phyloP scores from a whole-genome alignment of 2,888 invertebrate species.

The Andrena bicolor region DNA sequence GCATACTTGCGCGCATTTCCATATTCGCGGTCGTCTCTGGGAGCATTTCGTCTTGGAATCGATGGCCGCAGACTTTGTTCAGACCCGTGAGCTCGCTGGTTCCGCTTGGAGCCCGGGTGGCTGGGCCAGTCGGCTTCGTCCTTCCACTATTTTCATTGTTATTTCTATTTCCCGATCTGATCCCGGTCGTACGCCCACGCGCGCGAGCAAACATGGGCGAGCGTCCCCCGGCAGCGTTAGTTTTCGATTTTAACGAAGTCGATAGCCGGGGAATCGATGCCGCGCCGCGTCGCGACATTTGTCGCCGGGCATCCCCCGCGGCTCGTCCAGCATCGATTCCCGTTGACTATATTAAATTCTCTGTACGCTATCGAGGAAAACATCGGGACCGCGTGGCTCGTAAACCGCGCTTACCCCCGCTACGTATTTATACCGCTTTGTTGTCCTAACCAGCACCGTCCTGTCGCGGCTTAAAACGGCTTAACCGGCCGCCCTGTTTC shows the following conservation, averaged over 20 bases:
- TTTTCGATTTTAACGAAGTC: slow-evolving; percentile 34
- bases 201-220: background rate
- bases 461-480: slow-evolving; percentile 35
- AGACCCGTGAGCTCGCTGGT: no score
- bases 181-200: background rate
- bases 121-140: no score
- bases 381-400: slow-evolving; percentile 45
- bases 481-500: slow-evolving; percentile 33
- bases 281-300: background rate
- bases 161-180: no score
- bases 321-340: slow-evolving; percentile 17
- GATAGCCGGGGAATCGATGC: slow-evolving; percentile 23
- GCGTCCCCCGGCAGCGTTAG: background rate
- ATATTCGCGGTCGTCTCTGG: no score
- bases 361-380: slow-evolving; percentile 38
- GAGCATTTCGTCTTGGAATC: no score
- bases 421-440: slow-evolving; percentile 42
- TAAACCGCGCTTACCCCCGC: slow-evolving; percentile 10
- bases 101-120: no score
- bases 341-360: slow-evolving; percentile 28
- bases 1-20: background rate
- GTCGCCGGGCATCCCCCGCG: slow-evolving; percentile 10
- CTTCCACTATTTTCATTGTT: no score
- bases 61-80: no score
- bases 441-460: slow-evolving; percentile 36